Base-by-base conservation (phyloP, 2,888 invertebrate species). In the Bimastos eiseni region DNA sequence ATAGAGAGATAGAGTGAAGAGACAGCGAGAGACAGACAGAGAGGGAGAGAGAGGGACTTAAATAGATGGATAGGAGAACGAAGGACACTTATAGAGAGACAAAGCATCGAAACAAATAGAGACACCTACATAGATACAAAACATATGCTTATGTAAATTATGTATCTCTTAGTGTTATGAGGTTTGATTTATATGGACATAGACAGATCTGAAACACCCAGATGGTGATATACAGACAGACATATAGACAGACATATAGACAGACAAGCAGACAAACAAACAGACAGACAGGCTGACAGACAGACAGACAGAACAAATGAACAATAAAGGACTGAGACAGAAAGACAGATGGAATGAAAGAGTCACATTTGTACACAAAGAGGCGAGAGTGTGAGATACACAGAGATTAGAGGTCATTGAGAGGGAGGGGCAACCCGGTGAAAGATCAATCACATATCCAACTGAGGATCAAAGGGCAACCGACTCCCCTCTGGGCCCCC, bases 1-100 rank as follows among this genome's bases (percentile, higher is more conserved):
- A 44, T 8, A 38, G 89, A 89, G 89, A 89, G 24, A 89, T 4
- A 34, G 21, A 38, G 36, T 21, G 19, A 2, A 36, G 44, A 37
- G 36, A 89, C n/a, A 49, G 8, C 1, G 49, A 11, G 0, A 49
- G 49, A 49, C 24, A 44, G 2, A 44, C 17, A 89, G 2, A 89
- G 89, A 89, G 89, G 38, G 83, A 84, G 34, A 84, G n/a, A 84
- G 19, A 90, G 37, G 38, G n/a, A n/a, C n/a, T n/a, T n/a, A n/a
- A n/a, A n/a, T n/a, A n/a, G n/a, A n/a, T n/a, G n/a, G n/a, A n/a
- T n/a, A n/a, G n/a, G n/a, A 49, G 49, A 49, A 2, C 3, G 49
- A n/a, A 0, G n/a, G 70, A n/a, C 8, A 90, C n/a, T n/a, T 8
- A 90, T 0, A n/a, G 41, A 19, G n/a, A 38, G 38, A 86, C n/a